Evolutionary conservation across 2,113 vertebrate species (phyloP), one percentile per base, ranked within the genome.

Genomic region (Cyprinus carpio): DNA sequence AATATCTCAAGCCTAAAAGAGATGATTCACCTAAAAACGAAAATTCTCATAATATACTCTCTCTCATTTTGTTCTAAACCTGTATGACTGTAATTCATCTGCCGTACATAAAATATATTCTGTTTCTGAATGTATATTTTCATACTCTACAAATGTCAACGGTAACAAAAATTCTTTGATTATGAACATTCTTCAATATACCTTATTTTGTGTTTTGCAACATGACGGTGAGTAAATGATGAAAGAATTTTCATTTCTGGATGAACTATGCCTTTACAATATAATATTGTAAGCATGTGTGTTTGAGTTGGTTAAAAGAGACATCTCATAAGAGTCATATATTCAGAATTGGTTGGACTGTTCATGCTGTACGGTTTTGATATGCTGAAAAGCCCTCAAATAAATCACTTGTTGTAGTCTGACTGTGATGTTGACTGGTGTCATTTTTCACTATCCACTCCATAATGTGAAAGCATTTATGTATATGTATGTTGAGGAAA

Each of bases 371-470:
- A 31, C 31, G 29, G 64, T 31, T 9, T 67, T 31, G 29, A 62
- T 67, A 67, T 7, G 18, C 29, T 37, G 11, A 69, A 34, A 62
- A 25, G 10, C 60, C n/a, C 11, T 62, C n/a, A 27, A 62, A 62
- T 25, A 12, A 62, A 62, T 62, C n/a, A 62, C 11, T 37, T 4
- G 31, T 20, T 3, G n/a, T 29, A 58, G 29, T 71, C 83, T 2
- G 49, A 29, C 3, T 25, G 84, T 54, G 56, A 16, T 49, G 65
- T 31, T 20, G 46, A 60, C 1, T 7, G 10, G 65, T 85, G 65
- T 79, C 75, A 65, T 85, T 85, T 80, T 84, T 86, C 40, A 81
- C 43, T 62, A 80, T 75, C 43, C 31, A 15, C 11, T 71, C 20
- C 9, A 31, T 74, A 67, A 85, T 69, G 80, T 54, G 80, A 74